Conservation (phyloP, 2,797 vertebrate species). For the Pangasius macronema region DNA sequence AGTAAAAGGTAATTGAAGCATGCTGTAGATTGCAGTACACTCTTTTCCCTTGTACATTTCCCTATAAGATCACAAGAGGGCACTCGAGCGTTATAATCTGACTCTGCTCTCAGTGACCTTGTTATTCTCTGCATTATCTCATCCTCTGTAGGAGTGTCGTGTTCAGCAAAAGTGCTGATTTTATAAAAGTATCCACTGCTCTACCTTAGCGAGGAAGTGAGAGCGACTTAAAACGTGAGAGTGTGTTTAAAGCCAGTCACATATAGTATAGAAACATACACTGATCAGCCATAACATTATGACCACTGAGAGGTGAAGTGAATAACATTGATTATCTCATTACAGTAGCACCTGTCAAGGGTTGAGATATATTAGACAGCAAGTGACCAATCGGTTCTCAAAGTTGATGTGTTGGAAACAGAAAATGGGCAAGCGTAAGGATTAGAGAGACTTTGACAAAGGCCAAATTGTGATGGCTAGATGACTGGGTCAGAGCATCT, state of each 20-base stretch:
- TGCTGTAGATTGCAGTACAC: background rate
- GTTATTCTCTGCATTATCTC: slow-evolving; percentile 5
- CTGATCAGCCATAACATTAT: no score
- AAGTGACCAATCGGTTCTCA: no score
- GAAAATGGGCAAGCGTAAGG: no score
- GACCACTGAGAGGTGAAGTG: no score
- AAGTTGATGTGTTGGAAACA: no score
- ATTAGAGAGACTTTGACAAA: no score
- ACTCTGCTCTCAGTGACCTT: background rate
- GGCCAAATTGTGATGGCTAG: no score
- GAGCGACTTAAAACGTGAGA: background rate
- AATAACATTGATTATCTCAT: no score
- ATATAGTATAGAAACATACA: background rate
- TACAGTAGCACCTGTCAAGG: no score
- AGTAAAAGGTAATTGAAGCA: background rate
- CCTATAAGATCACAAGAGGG: slow-evolving; percentile 59
- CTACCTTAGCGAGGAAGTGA: background rate
- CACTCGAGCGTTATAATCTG: slow-evolving; percentile 49
- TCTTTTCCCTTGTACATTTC: background rate
- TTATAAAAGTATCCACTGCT: background rate
- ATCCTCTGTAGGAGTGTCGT: slow-evolving; percentile 11
- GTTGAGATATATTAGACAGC: no score
- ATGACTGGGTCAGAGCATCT: no score
- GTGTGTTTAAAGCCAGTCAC: background rate
- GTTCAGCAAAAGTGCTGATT: background rate